A percentile compares a stretch with the other conserved stretches of the same genome.
Evolutionary conservation across 2,113 vertebrate genomes (phyloP).

Genomic region (Phylloscopus whistleri): DNA sequence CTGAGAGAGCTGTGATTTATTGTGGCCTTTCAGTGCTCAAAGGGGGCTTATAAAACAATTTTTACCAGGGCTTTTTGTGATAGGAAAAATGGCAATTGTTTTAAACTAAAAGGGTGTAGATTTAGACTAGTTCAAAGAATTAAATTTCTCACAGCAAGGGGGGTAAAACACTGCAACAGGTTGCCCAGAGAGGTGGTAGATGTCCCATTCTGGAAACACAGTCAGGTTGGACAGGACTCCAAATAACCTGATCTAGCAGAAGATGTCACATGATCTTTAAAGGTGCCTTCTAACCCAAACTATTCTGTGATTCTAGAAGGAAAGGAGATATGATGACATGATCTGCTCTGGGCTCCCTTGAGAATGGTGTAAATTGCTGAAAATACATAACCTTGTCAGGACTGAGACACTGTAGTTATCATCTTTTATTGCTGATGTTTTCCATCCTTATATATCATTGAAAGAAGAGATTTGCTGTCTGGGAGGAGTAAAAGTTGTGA

Average conservation of each 20-base stretch:
- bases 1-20: background rate
- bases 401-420: background rate
- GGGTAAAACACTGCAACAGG: background rate
- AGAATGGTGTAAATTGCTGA: background rate
- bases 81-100: background rate
- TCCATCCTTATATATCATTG: background rate
- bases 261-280: background rate
- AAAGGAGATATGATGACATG: background rate
- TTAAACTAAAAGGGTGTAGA: background rate
- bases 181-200: background rate
- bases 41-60: background rate
- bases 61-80: background rate
- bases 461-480: background rate
- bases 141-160: background rate
- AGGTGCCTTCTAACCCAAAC: background rate
- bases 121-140: background rate
- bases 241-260: background rate
- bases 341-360: background rate
- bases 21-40: background rate
- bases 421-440: slow-evolving; percentile 17
- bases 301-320: background rate
- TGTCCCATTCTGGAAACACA: background rate
- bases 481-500: background rate
- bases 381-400: background rate
- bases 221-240: background rate